phyloP scores from a whole-genome alignment of 2,888 invertebrate species.

The Aphodius sticticus region DNA sequence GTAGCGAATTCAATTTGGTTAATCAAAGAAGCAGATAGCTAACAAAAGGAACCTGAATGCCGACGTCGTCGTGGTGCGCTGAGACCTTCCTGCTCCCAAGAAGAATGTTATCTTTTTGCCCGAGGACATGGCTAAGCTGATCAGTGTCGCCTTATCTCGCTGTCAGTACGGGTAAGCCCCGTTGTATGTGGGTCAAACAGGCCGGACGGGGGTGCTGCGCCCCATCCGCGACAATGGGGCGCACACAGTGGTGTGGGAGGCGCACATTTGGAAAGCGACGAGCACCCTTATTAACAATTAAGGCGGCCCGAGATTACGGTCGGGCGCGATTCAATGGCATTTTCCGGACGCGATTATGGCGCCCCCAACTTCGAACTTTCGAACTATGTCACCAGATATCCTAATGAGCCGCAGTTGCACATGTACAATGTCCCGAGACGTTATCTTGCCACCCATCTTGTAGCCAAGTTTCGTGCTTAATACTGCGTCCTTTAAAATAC shows the following conservation, averaged over 20 bases:
- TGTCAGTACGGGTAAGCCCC: not conserved
- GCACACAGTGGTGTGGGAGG: not conserved
- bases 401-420: slow-evolving; percentile 45
- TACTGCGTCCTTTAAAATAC: not conserved
- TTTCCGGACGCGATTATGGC: slow-evolving; percentile 17
- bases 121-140: not conserved
- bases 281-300: slow-evolving; percentile 30
- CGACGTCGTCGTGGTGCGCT: too few species aligned
- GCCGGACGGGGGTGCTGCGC: slow-evolving; percentile 4
- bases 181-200: slow-evolving; percentile 14
- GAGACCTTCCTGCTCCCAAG: not conserved
- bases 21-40: not conserved
- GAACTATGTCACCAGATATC: slow-evolving; percentile 44
- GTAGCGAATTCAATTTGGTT: not conserved
- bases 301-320: slow-evolving; percentile 33
- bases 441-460: not conserved
- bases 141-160: not conserved
- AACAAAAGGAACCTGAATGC: not conserved
- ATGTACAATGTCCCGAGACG: slow-evolving; percentile 39
- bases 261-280: slow-evolving; percentile 13
- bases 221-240: slow-evolving; percentile 16
- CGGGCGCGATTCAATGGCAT: slow-evolving; percentile 34
- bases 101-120: not conserved
- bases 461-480: not conserved
- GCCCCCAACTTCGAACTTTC: slow-evolving; percentile 38